Evolutionary conservation across 2,888 invertebrate species (phyloP), one percentile per base, ranked within the genome.

Genomic region (Acleris emargana): DNA sequence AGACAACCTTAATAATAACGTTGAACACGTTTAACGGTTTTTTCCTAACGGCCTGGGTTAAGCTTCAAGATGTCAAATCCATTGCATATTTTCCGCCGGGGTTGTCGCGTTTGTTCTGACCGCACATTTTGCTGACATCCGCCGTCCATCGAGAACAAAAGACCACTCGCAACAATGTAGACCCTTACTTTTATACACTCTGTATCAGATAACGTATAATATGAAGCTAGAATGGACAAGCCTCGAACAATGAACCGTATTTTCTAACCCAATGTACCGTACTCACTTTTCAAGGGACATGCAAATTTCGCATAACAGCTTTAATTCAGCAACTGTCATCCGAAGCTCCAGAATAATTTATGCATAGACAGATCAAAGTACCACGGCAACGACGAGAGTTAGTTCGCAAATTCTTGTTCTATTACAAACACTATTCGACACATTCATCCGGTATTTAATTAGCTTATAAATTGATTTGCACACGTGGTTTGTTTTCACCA

Each of bases 51-150:
- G 11, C 22, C n/a, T 55, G 28, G 22, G 17, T 9, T 16, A 49
- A 20, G 20, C 49, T 53, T 54, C 3, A 28, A 43, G 28, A 43
- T 49, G 64, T 60, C 64, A 64, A 64, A 54, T 49, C 58, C 42
- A 58, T 68, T 72, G 72, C 68, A 69, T 73, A 76, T 66, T 75
- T 71, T 73, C 73, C 76, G 71, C 68, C 67, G 69, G 22, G 59
- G 71, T 72, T 73, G 70, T 71, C 68, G 67, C 67, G 64, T 71
- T 68, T 75, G 73, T 74, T 76, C 73, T 76, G 76, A 79, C 78
- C 80, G 80, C 71, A 75, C 73, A 79, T 80, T 83, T 80, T 75
- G 68, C 73, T 75, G 72, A 73, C 75, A 69, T 72, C 73, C 70
- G 58, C 67, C 71, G 70, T 67, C 70, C 69, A 59, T 66, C 52